Base-by-base conservation (phyloP, 2,113 vertebrate genomes). In the Podarcis cretensis region DNA sequence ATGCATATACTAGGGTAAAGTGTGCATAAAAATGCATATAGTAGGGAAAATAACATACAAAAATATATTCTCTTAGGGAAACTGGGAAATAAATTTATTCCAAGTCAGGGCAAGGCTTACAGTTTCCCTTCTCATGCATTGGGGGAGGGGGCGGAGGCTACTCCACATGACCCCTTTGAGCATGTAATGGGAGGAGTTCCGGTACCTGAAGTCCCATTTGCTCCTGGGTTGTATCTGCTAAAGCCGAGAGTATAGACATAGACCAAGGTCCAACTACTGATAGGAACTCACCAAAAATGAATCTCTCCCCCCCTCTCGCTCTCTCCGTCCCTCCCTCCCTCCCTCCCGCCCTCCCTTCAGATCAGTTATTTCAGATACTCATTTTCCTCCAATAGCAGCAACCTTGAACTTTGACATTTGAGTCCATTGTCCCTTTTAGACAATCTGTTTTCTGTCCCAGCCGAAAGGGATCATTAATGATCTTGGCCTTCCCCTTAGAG, bases 401-500 rank as follows among this genome's bases (percentile, higher is more conserved):
- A 75, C 66, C 32, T 48, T 54, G 48, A 54, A 54, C 48, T 54
- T 54, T 54, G 48, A 2, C 48, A 54, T 54, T 35, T 5, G 43
- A 73, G 25, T 1, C 0, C 0, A 0, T 63, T 83, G 88, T 78
- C 81, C 89, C 54, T 85, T 8, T 63, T 95, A 83, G 83, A 12
- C 20, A 81, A 57, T 85, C 74, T 1, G 5, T 43, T 32, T 84
- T 85, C 90, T 85, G 3, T 83, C 83, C 37, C 27, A 75, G 81
- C 23, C 59, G 69, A 87, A 87, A 84, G 81, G 85, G 90, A 91
- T 78, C 14, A 30, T 37, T 48, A 76, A 59, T 30, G 82, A 81
- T 88, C 86, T 69, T 91, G 74, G 90, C 79, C 80, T 90, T 93
- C 59, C 12, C 65, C 87, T 92, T 87, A 83, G 65, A 37, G 83